phyloP scores from a whole-genome alignment of 2,888 invertebrate species.

The Sceliomorpha sp. region DNA sequence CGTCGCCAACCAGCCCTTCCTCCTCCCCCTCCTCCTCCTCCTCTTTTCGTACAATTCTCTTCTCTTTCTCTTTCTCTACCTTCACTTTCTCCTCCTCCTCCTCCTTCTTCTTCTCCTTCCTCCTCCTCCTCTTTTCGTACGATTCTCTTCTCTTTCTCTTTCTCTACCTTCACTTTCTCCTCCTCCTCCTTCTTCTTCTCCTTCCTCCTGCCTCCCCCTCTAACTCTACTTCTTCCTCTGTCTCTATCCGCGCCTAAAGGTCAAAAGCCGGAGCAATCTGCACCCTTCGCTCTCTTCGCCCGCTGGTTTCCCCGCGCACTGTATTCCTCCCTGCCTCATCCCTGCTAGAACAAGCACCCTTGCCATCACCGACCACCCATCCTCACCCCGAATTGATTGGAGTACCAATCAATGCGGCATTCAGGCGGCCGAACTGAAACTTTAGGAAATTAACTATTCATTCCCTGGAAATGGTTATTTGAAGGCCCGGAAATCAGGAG shows the following conservation, averaged over 20 bases:
- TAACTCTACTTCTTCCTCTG: slow-evolving; percentile 27
- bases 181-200: slow-evolving; percentile 66
- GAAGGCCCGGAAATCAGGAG: slow-evolving; percentile 70
- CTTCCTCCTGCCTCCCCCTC: slow-evolving; percentile 65
- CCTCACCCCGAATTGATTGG: slow-evolving; percentile 76
- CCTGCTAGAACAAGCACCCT: slow-evolving; percentile 42
- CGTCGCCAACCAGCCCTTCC: too few species aligned
- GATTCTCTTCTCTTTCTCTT: slow-evolving; percentile 21
- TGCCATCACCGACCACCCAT: slow-evolving; percentile 57
- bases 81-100: slow-evolving; percentile 39
- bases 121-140: slow-evolving; percentile 51
- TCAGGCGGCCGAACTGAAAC: slow-evolving; percentile 76
- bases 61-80: slow-evolving; percentile 33
- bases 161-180: slow-evolving; percentile 34
- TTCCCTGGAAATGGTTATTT: slow-evolving; percentile 77
- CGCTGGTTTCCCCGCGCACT: slow-evolving; percentile 19
- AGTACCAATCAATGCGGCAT: slow-evolving; percentile 80
- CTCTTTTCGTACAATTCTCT: slow-evolving; percentile 27
- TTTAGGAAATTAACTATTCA: slow-evolving; percentile 80
- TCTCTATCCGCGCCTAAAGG: slow-evolving; percentile 60
- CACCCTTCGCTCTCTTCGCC: slow-evolving; percentile 62
- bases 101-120: slow-evolving; percentile 72
- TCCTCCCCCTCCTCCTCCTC: slow-evolving; percentile 71
- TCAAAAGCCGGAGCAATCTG: slow-evolving; percentile 63
- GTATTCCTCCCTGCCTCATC: slow-evolving; percentile 47